Evolutionary conservation across 30 jellyfish, hydroid and myxozoan genomes (phyloP).

Genomic region (Hydra vulgaris): DNA sequence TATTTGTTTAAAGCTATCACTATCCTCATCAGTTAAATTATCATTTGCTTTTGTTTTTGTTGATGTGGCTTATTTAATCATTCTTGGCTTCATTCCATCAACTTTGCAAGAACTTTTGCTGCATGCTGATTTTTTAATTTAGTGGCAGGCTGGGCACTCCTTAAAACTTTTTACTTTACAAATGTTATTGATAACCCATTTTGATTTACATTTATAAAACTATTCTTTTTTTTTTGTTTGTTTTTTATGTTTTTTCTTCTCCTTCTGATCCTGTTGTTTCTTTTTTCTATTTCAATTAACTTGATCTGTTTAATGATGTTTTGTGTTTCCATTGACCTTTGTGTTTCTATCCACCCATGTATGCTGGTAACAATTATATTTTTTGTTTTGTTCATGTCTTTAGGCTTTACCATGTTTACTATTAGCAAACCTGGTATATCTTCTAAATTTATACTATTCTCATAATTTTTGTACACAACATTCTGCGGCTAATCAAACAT

Average conservation of each 20-base stretch:
- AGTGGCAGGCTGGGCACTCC: neutral
- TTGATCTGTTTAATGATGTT: neutral
- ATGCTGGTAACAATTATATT: slow-evolving; percentile 7
- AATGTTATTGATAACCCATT: neutral
- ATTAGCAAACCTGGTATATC: neutral
- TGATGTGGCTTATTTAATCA: neutral
- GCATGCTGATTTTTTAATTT: neutral
- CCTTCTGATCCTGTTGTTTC: too few species aligned
- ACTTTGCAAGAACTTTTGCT: neutral
- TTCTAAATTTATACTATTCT: neutral
- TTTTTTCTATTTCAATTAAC: neutral
- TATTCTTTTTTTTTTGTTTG: neutral
- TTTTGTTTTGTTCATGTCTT: slow-evolving; percentile 1
- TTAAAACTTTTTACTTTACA: neutral
- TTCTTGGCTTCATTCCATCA: slow-evolving; percentile 13
- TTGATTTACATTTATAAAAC: slow-evolving; percentile 3
- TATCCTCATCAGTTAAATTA: too few species aligned
- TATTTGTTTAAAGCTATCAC: too few species aligned
- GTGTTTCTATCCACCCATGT: too few species aligned
- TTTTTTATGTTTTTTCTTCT: neutral
- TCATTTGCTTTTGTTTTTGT: neutral
- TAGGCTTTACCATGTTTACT: slow-evolving; percentile 3
- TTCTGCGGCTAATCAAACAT: neutral
- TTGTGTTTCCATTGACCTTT: neutral
- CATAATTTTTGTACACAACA: neutral